Conservation (phyloP, 2,797 vertebrate genomes). For the Crypturellus tataupa region DNA sequence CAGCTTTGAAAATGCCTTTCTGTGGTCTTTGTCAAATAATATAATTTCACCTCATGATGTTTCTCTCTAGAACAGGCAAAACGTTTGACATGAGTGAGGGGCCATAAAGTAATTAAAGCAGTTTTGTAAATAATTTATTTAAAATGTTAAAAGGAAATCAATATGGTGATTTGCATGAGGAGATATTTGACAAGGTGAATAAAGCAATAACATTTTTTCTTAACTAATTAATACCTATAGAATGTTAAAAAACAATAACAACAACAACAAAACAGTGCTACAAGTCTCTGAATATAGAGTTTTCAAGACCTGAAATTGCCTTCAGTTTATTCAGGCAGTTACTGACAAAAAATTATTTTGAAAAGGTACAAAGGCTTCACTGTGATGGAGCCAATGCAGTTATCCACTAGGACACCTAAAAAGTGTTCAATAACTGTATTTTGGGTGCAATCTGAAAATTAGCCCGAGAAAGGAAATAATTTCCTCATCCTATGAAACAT, state of each 20-base stretch:
- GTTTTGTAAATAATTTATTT: neutral
- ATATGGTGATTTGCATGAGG: neutral
- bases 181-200: neutral
- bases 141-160: conserved; percentile 17
- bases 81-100: neutral
- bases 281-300: neutral
- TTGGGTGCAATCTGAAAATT: conserved; percentile 37
- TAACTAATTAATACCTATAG: neutral
- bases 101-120: neutral
- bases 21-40: neutral
- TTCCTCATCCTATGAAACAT: conserved; percentile 41
- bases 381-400: neutral
- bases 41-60: conserved; percentile 43
- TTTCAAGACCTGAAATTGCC: neutral
- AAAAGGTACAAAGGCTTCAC: conserved; percentile 35
- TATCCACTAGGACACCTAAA: conserved; percentile 24
- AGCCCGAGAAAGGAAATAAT: conserved; percentile 51
- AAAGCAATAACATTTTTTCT: neutral
- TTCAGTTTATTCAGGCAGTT: conserved; percentile 49
- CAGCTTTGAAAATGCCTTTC: conserved; percentile 32
- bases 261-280: neutral
- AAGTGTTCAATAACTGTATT: conserved; percentile 17
- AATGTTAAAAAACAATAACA: neutral
- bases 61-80: neutral
- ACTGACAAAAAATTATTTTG: neutral